Evolutionary conservation across 2,888 invertebrate species (phyloP).

Genomic region (Dasypogon diadema): DNA sequence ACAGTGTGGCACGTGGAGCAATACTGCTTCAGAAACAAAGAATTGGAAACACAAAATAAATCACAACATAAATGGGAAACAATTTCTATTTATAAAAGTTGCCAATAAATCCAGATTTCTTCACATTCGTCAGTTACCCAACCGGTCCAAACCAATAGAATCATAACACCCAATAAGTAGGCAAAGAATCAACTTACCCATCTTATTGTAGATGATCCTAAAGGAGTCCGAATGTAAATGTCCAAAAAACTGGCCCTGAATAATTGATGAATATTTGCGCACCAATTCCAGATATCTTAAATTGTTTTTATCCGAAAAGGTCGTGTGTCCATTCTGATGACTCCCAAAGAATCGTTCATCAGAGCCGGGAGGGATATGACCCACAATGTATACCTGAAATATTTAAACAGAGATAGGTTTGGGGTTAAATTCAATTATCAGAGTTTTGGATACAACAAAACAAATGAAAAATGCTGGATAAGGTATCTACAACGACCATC

Average conservation of each 20-base stretch:
- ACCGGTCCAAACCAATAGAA: background rate
- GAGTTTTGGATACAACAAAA: constrained; percentile 25
- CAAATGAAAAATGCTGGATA: background rate
- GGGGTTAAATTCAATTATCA: constrained; percentile 55
- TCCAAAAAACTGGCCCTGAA: constrained; percentile 92
- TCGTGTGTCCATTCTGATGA: constrained; percentile 71
- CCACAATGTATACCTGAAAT: constrained; percentile 87
- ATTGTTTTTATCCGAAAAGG: constrained; percentile 82
- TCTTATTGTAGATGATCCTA: constrained; percentile 83
- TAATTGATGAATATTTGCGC: constrained; percentile 82
- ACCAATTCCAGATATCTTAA: constrained; percentile 80
- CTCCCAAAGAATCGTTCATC: constrained; percentile 82
- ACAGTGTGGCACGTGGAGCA: too few relatives aligned
- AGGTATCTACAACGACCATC: constrained; percentile 1
- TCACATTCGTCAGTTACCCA: too few relatives aligned
- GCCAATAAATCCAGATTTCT: background rate
- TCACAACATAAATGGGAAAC: background rate
- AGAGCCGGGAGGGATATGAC: constrained; percentile 90
- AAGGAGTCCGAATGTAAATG: constrained; percentile 94
- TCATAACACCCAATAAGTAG: constrained; percentile 53
- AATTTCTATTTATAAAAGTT: background rate
- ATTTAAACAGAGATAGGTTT: constrained; percentile 53
- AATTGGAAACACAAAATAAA: too few relatives aligned
- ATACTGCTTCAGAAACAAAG: too few relatives aligned
- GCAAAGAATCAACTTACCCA: constrained; percentile 72